Evolutionary conservation across 1,140 invertebrate genomes (phyloP), one percentile per base, ranked within the genome.

Genomic region (Diorhabda elongata): DNA sequence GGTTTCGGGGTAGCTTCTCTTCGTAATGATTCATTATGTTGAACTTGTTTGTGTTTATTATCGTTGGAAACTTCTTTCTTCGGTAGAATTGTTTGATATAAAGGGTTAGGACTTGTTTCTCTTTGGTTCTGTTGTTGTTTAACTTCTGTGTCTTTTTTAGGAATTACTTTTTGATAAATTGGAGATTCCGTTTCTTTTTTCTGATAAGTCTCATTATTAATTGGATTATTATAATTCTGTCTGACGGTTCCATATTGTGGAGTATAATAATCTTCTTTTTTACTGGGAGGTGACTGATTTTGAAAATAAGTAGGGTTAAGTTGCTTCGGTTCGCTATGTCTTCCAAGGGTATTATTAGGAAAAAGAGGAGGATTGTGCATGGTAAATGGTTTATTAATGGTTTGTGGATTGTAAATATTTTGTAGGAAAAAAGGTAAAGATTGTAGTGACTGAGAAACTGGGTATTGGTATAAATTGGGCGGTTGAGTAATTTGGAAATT

Each of bases 381-480:
- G 3, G 74, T 75, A 69, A 75, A 80, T 69, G 71, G 82, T 71
- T 76, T 82, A 75, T 73, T 81, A 47, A 76, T 11, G 56, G 77
- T 63, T 8, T 63, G 63, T 62, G 64, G 75, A 56, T 63, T 74
- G 70, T 66, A 73, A 58, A 71, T 63, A 6, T 59, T 63, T 58
- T 65, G 62, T 3, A 69, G 58, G 11, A 77, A 69, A 52, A 68
- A 75, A 2, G 74, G 73, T n/a, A 52, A 8, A 3, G 47, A 52
- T 43, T 74, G 74, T 6, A 74, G 26, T 52, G 71, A 66, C 42
- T 74, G 74, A 57, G 66, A 73, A 63, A 68, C 74, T 58, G 68
- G 72, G 65, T 73, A 78, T 3, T 67, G 58, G 59, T 75, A 76
- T 26, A 26, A 2, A 26, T 26, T 26, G 7, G 69, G 69, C 3